A percentile compares a stretch with the other conserved stretches of the same genome.
Evolutionary conservation across 2,113 vertebrate genomes (phyloP).

Genomic region (Mohoua ochrocephala): DNA sequence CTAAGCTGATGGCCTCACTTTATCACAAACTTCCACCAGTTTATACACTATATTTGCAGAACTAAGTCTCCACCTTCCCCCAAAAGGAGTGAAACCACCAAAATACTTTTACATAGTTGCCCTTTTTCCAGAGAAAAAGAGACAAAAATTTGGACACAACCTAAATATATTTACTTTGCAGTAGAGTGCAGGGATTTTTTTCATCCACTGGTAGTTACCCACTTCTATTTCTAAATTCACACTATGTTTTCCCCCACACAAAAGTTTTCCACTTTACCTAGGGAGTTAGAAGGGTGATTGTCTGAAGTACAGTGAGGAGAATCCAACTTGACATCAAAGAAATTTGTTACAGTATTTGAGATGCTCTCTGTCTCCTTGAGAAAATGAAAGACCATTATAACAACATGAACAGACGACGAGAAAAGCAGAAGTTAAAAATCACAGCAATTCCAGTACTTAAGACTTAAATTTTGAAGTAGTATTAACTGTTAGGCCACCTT

Average conservation of each 20-base stretch:
- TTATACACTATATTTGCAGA: background rate
- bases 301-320: background rate
- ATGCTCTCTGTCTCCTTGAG: slow-evolving; percentile 50
- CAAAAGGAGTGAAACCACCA: background rate
- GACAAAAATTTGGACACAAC: background rate
- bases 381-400: background rate
- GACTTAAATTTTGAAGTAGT: background rate
- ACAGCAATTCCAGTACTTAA: background rate
- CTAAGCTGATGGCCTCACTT: background rate
- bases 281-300: background rate
- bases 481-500: background rate
- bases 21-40: background rate
- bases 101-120: background rate
- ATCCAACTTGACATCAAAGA: background rate
- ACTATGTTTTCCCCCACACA: background rate
- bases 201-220: background rate
- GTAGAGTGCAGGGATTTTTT: background rate
- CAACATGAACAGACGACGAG: background rate
- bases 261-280: slow-evolving; percentile 27
- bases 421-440: background rate
- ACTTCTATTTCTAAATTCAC: background rate
- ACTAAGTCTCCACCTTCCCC: background rate
- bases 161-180: background rate
- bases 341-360: background rate
- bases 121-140: background rate